Conservation (phyloP, 2,113 vertebrate species). For the Columba livia region DNA sequence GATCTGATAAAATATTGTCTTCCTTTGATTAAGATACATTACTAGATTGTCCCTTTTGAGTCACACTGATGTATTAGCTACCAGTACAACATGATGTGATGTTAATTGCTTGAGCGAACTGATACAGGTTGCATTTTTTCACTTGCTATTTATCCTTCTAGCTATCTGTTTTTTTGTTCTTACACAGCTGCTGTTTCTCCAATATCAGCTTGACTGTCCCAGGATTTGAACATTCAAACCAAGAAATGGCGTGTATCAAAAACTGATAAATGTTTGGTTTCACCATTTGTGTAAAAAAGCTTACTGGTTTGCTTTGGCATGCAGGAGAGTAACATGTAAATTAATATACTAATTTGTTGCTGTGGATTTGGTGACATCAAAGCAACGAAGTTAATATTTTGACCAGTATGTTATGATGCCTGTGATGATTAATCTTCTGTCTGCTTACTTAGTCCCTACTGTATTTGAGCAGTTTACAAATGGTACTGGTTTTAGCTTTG, state of each 20-base stretch:
- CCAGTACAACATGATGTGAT: background rate
- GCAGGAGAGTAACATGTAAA: background rate
- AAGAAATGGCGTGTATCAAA: background rate
- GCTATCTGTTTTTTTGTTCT: background rate
- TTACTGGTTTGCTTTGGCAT: background rate
- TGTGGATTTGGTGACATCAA: background rate
- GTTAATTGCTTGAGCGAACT: background rate
- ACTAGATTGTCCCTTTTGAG: background rate
- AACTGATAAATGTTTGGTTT: background rate
- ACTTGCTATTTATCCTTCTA: background rate
- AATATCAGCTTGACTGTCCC: background rate
- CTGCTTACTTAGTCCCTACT: background rate
- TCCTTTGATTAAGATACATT: slow-evolving; percentile 2
- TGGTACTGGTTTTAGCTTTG: background rate
- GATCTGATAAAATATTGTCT: background rate
- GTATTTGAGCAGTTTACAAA: background rate
- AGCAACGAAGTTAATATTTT: background rate
- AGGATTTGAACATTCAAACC: background rate
- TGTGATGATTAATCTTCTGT: background rate
- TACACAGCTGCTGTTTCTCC: background rate
- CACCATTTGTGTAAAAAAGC: background rate
- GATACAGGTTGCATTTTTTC: background rate
- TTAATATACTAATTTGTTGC: background rate
- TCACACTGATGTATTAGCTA: background rate
- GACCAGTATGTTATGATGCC: background rate